Conservation (phyloP, 2,888 invertebrate genomes). For the Zonitis immaculata region DNA sequence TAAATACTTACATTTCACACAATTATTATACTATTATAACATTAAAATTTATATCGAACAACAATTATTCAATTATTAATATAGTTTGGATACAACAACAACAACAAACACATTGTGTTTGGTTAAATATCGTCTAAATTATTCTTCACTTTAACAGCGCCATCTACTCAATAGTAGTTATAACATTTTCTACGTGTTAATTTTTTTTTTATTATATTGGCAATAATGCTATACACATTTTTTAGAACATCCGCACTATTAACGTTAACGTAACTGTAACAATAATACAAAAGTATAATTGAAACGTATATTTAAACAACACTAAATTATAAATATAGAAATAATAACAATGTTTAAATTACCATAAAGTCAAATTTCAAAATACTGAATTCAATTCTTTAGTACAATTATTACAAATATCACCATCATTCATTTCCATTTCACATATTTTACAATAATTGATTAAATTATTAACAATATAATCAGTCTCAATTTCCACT, state of each 20-base stretch:
- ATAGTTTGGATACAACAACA: not conserved
- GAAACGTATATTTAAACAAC: no score
- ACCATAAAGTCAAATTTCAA: not conserved
- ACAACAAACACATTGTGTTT: not conserved
- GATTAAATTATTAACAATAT: not conserved
- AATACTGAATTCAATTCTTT: not conserved
- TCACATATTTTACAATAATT: not conserved
- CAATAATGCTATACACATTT: not conserved
- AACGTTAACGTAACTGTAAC: not conserved
- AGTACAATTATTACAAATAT: not conserved
- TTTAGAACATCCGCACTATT: not conserved
- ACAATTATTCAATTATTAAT: no score
- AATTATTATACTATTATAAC: not conserved
- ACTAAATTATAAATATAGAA: no score
- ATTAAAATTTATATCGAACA: no score
- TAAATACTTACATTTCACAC: not conserved
- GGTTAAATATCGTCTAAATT: not conserved
- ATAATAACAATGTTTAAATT: not conserved
- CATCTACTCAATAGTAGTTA: not conserved
- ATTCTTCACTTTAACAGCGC: not conserved
- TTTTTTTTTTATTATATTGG: not conserved
- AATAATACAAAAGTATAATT: no score
- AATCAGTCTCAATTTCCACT: not conserved
- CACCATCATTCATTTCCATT: not conserved
- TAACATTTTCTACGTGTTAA: not conserved